Base-by-base conservation (phyloP, 2,888 invertebrate genomes). In the Scaptomyza cyrtandrae region DNA sequence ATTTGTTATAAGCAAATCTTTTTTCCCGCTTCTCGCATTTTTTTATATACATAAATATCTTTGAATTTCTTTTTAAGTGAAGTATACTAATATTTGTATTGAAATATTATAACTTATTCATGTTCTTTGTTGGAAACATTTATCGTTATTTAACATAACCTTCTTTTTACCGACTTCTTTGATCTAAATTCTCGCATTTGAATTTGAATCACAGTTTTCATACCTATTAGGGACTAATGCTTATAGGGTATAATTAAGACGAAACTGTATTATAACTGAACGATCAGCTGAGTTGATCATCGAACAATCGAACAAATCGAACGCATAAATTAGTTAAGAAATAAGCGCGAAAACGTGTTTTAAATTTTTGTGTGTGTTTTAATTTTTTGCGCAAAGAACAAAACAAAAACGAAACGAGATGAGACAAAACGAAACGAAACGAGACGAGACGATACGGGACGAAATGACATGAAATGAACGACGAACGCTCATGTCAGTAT, bases 311-410 rank as follows among this genome's bases (percentile, higher is more conserved):
- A 62, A 71, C 64, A 75, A 86, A 69, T 88, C 78, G 85, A 85
- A 86, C 89, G 85, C 85, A 85, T 85, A 85, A 85, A 85, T 85
- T 89, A 85, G 83, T 70, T 73, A 82, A 82, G 71, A 87, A 89
- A 86, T 88, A 82, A 88, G 86, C 89, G 85, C 88, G 88, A 89
- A 89, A 85, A 85, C 85, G 89, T 85, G 85, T 85, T 85, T 85
- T 79, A 82, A 89, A 85, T 86, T 89, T 87, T 70, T 82, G 86
- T 87, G 86, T 87, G n/a, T 37, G 37, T 37, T 37, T 37, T n/a
- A 37, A 37, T n/a, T 37, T 35, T 39, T 14, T 39, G 39, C 39
- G 33, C 33, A 33, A 33, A 9, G 33, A 10, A 33, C 29, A 29
- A 39, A 39, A 46, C 48, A 27, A 49, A 39, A 39, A 46, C 48